phyloP scores from a whole-genome alignment of 2,888 invertebrate genomes.

The Cynaeus angustus region DNA sequence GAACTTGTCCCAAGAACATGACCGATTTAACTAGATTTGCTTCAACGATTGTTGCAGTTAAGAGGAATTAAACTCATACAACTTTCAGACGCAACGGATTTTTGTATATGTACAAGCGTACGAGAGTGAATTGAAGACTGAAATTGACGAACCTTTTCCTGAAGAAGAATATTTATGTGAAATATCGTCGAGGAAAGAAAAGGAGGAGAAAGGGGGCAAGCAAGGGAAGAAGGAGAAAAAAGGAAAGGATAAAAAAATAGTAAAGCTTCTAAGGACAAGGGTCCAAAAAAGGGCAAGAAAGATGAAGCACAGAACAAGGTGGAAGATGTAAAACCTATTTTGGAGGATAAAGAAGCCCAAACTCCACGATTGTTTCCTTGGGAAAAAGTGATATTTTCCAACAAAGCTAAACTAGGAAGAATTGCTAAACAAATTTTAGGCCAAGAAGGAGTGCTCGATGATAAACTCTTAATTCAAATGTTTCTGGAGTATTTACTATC shows the following conservation, averaged over 20 bases:
- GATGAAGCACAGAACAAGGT: constrained; percentile 31
- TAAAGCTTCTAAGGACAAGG: constrained; percentile 63
- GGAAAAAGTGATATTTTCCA: constrained; percentile 74
- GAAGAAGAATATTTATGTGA: constrained; percentile 63
- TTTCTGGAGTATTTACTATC: constrained; percentile 77
- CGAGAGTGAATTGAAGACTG: constrained; percentile 73
- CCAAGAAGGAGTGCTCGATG: constrained; percentile 72
- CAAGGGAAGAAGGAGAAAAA: constrained; percentile 55
- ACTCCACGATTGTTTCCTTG: constrained; percentile 77
- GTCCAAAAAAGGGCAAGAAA: constrained; percentile 59
- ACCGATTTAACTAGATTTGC: constrained; percentile 61
- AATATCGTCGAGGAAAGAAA: constrained; percentile 64
- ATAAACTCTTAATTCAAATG: constrained; percentile 75
- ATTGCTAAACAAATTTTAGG: constrained; percentile 74
- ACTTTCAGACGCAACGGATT: constrained; percentile 73
- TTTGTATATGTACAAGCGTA: constrained; percentile 75
- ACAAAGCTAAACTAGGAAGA: constrained; percentile 74
- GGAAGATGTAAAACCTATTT: constrained; percentile 3
- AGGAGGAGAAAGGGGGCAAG: constrained; percentile 63
- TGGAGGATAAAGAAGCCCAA: constrained; percentile 73
- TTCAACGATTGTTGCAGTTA: constrained; percentile 64
- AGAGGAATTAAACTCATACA: constrained; percentile 63
- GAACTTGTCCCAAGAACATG: constrained; percentile 64
- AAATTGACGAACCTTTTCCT: constrained; percentile 71
- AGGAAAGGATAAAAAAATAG: background rate